Evolutionary conservation across 2,888 invertebrate species (phyloP).

Genomic region (Tetranychus piercei): DNA sequence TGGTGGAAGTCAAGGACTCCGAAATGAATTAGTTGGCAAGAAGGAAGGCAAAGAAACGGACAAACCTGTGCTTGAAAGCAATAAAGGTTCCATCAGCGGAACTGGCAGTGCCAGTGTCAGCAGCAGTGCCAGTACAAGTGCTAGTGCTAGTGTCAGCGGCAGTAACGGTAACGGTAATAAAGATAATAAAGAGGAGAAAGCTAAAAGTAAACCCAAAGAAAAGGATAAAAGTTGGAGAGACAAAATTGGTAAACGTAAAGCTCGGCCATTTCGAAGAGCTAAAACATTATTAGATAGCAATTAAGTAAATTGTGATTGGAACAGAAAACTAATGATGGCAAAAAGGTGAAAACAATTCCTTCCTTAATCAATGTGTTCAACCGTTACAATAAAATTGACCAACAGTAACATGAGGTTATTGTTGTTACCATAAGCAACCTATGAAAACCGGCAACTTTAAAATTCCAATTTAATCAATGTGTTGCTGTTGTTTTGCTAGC

Average conservation of each 20-base stretch:
- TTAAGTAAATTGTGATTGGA: constrained; percentile 7
- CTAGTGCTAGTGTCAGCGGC: not conserved
- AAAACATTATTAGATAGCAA: constrained; percentile 24
- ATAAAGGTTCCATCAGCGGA: not conserved
- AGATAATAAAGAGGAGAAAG: constrained; percentile 4
- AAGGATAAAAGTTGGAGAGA: constrained; percentile 21
- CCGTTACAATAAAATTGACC: too few relatives aligned
- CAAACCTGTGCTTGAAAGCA: not conserved
- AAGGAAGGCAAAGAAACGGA: not conserved
- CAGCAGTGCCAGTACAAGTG: not conserved
- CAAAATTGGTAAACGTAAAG: constrained; percentile 23
- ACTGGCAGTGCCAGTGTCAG: not conserved
- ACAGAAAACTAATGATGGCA: too few relatives aligned
- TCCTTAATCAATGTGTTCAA: too few relatives aligned
- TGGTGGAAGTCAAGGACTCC: not conserved
- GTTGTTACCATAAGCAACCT: too few relatives aligned
- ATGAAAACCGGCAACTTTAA: too few relatives aligned
- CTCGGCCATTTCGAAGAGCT: constrained; percentile 24
- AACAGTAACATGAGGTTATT: too few relatives aligned
- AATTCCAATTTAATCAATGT: too few relatives aligned
- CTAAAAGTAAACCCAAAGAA: constrained; percentile 12
- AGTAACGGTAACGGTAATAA: not conserved
- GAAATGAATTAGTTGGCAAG: not conserved
- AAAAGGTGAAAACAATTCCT: too few relatives aligned
- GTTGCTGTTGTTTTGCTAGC: too few relatives aligned